Evolutionary conservation across 1,140 invertebrate species (phyloP).

Genomic region (Marisa cornuarietis): DNA sequence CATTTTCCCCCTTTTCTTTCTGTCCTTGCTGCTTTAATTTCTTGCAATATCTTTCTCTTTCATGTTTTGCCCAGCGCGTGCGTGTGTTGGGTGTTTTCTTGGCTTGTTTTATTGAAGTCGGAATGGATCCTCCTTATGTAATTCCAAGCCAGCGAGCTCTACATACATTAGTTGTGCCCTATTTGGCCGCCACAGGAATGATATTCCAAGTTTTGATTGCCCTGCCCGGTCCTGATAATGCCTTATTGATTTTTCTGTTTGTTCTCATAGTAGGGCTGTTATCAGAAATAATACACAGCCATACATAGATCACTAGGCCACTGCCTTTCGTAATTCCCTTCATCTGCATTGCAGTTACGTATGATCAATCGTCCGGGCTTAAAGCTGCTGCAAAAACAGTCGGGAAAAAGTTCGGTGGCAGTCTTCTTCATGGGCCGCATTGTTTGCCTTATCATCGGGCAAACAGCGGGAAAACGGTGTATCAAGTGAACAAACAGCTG

Average conservation of each 20-base stretch:
- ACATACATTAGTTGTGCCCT: constrained; percentile 10
- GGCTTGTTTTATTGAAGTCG: constrained; percentile 1
- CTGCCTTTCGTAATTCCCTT: background rate
- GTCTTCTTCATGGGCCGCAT: too few species aligned
- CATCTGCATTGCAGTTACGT: too few species aligned
- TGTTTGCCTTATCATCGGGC: too few species aligned
- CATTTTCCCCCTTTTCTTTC: background rate
- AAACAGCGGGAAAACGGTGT: too few species aligned
- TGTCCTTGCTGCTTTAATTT: background rate
- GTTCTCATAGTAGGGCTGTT: constrained; percentile 12
- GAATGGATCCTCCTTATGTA: constrained; percentile 17
- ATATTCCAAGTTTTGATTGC: constrained; percentile 19
- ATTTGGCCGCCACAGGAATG: constrained; percentile 12
- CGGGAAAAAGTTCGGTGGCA: too few species aligned
- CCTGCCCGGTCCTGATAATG: constrained; percentile 11
- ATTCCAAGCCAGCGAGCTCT: constrained; percentile 8
- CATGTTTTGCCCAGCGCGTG: background rate
- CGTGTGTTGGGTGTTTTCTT: background rate
- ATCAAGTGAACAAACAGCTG: too few species aligned
- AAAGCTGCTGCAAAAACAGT: too few species aligned
- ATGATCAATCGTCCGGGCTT: too few species aligned
- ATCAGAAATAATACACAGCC: constrained; percentile 18
- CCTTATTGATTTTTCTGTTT: constrained; percentile 20
- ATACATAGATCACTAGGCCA: constrained; percentile 17
- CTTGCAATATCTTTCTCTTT: background rate